phyloP scores from a whole-genome alignment of 2,888 invertebrate genomes.

The Trichogramma evanescens region DNA sequence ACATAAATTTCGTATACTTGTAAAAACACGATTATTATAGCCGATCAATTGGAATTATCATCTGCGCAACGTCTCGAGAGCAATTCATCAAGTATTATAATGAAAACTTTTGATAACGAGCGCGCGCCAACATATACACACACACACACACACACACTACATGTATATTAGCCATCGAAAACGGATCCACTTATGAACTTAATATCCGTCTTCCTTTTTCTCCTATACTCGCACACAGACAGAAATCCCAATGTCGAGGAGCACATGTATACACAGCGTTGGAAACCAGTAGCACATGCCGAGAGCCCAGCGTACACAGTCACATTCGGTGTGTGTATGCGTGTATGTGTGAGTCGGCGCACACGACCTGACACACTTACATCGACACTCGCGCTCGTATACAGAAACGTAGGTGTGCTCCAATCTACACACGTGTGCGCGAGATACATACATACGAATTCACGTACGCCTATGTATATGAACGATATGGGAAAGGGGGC shows the following conservation, averaged over 20 bases:
- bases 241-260: background rate
- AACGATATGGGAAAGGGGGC: background rate
- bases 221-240: background rate
- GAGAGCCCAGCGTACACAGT: conserved; percentile 1
- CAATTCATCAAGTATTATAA: too few relatives aligned
- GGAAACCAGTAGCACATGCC: conserved; percentile 17
- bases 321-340: background rate
- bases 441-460: background rate
- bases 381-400: background rate
- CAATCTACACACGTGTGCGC: background rate
- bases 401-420: background rate
- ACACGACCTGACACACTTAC: conserved; percentile 1
- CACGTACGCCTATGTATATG: too few relatives aligned
- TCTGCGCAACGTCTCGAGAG: too few relatives aligned
- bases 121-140: too few relatives aligned
- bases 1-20: too few relatives aligned
- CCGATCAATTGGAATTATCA: too few relatives aligned
- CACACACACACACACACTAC: too few relatives aligned
- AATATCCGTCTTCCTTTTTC: too few relatives aligned
- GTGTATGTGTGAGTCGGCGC: background rate
- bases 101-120: too few relatives aligned
- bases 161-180: too few relatives aligned
- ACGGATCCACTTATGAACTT: too few relatives aligned
- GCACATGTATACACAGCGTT: background rate
- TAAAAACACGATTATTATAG: too few relatives aligned